Percentiles rank a stretch among this genome's conserved stretches.
Conservation (phyloP, 2,113 vertebrate genomes). For the Gorilla gorilla region DNA sequence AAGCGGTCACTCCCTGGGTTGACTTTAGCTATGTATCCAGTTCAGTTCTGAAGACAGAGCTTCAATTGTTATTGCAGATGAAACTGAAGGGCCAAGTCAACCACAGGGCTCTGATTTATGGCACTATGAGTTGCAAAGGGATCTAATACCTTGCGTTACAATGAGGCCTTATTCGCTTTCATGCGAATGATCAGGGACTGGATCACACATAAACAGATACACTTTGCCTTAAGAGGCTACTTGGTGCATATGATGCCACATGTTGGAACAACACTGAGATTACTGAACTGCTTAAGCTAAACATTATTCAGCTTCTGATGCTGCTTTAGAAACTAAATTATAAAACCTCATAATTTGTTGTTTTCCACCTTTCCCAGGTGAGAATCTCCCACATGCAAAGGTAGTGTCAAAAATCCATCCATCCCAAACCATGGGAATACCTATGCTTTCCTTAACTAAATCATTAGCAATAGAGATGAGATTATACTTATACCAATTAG, state of each 20-base stretch:
- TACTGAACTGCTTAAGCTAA: neutral
- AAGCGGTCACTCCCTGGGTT: neutral
- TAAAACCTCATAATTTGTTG: neutral
- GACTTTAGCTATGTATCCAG: neutral
- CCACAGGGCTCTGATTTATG: conserved; percentile 72
- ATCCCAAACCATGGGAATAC: neutral
- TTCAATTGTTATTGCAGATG: conserved; percentile 72
- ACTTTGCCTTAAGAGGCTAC: neutral
- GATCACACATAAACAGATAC: conserved; percentile 59
- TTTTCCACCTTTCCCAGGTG: neutral
- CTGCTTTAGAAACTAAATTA: neutral
- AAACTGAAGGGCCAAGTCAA: conserved; percentile 75
- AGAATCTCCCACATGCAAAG: neutral
- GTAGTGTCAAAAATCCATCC: neutral
- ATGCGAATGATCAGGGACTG: conserved; percentile 61
- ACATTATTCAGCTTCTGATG: neutral
- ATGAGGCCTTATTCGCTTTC: conserved; percentile 74
- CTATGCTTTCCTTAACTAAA: neutral
- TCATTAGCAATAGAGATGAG: neutral
- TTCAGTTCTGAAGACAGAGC: conserved; percentile 75
- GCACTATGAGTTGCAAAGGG: conserved; percentile 78
- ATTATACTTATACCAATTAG: neutral
- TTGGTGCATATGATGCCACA: neutral
- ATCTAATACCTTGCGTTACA: conserved; percentile 72
- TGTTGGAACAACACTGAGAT: neutral